Evolutionary conservation across 1,140 invertebrate species (phyloP).

Genomic region (Drosophila lacteicornis): DNA sequence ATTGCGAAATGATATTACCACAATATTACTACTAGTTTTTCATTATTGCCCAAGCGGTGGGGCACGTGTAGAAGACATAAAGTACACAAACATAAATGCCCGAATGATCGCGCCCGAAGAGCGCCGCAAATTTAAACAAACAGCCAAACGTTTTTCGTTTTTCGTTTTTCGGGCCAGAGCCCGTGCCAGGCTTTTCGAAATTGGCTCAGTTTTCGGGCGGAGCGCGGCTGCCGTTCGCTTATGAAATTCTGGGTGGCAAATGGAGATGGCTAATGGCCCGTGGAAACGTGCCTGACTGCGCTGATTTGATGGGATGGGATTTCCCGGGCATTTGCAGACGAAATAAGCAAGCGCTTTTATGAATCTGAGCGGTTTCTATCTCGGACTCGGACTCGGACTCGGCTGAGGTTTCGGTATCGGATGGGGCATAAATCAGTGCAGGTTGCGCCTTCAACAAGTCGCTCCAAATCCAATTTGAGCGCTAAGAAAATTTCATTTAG

Average conservation of each 20-base stretch:
- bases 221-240: background rate
- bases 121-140: conserved; percentile 52
- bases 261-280: conserved; percentile 49
- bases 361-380: conserved; percentile 2
- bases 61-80: conserved; percentile 58
- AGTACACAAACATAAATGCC: conserved; percentile 52
- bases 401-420: background rate
- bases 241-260: conserved; percentile 9
- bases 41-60: conserved; percentile 39
- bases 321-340: conserved; percentile 12
- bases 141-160: conserved; percentile 18
- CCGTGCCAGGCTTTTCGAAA: conserved; percentile 2
- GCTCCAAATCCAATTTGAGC: conserved; percentile 19
- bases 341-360: conserved; percentile 34
- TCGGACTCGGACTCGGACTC: no score
- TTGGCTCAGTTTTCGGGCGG: conserved; percentile 4
- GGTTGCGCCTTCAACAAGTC: conserved; percentile 25
- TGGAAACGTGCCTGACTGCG: conserved; percentile 58
- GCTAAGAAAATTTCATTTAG: conserved; percentile 27
- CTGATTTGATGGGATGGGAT: conserved; percentile 36
- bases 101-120: conserved; percentile 45
- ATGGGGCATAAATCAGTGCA: conserved; percentile 10
- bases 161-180: conserved; percentile 2
- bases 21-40: conserved; percentile 66
- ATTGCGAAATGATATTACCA: conserved; percentile 74